Evolutionary conservation across 2,888 invertebrate species (phyloP).

Genomic region (Nycteola revayana): DNA sequence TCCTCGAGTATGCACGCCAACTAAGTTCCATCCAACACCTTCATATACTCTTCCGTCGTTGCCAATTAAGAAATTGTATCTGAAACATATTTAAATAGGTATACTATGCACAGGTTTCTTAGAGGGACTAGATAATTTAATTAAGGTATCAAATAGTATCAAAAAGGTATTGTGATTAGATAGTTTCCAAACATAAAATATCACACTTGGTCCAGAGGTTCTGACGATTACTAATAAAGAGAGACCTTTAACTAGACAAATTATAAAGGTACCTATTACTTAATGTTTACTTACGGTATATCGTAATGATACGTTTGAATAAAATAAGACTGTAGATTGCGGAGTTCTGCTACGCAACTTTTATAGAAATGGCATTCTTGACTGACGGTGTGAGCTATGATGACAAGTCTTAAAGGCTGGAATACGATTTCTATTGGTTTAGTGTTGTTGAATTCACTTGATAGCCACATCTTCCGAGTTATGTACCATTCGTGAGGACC

Average conservation of each 20-base stretch:
- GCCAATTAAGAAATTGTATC: conserved; percentile 83
- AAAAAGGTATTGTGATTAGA: too few species aligned
- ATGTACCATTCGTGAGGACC: conserved; percentile 67
- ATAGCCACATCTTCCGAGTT: conserved; percentile 62
- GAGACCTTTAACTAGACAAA: too few species aligned
- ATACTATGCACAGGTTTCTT: too few species aligned
- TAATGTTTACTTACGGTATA: conserved; percentile 37
- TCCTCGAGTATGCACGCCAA: conserved; percentile 77
- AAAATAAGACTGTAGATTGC: conserved; percentile 51
- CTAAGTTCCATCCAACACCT: conserved; percentile 80
- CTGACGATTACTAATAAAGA: too few species aligned
- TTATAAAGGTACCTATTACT: too few species aligned
- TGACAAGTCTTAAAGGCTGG: conserved; percentile 55
- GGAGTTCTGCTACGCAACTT: conserved; percentile 55
- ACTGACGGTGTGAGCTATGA: conserved; percentile 62
- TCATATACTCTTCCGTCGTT: conserved; percentile 84
- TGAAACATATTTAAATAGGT: too few species aligned
- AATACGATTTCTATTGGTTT: conserved; percentile 25
- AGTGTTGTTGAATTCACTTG: conserved; percentile 27
- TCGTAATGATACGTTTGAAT: conserved; percentile 23
- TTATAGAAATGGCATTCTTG: conserved; percentile 47
- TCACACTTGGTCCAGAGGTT: too few species aligned
- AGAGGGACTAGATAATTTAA: too few species aligned
- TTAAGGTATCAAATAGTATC: too few species aligned
- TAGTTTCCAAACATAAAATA: too few species aligned